Base-by-base conservation (phyloP, 2,797 vertebrate genomes). In the Ptychobarbus kaznakovi region DNA sequence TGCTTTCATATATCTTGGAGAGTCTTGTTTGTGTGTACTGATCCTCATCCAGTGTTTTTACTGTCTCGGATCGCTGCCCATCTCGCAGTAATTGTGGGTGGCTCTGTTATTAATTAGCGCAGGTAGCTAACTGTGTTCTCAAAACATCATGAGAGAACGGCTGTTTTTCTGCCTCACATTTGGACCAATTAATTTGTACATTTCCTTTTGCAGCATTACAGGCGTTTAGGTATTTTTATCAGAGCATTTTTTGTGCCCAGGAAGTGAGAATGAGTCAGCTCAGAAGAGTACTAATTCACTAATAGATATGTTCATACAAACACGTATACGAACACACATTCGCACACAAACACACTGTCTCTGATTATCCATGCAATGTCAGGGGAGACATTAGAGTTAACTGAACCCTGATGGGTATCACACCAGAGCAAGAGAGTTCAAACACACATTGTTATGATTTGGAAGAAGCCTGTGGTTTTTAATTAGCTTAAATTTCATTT, bases 81-180 rank as follows among this genome's bases (percentile, higher is more conserved):
- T 89, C 87, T 89, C 74, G 75, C 88, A 86, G 86, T 53, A 85
- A 46, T 82, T 20, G 82, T 90, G 80, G 90, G 88, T 28, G 77
- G 76, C 83, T 74, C 44, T 63, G 49, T 91, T 91, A 91, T 93
- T 92, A 91, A 91, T 92, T 90, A 90, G 82, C 73, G 51, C 88
- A 90, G 89, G 87, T 90, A 89, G 72, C 76, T 53, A 84, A 86
- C 88, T 77, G n/a, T 78, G 72, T 87, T 63, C 76, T 85, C 72
- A 40, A 86, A 87, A 89, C 80, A 87, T 70, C 80, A 88, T 53
- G 81, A 88, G 88, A 86, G 73, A 82, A 75, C 51, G 73, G 76
- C 76, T 88, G 79, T 75, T 88, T 84, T 72, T 80, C 73, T 58
- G 20, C 61, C 42, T 53, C 35, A 65, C 25, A 58, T 81, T 73